Evolutionary conservation across 2,888 invertebrate genomes (phyloP).

Genomic region (Agrotis exclamationis): DNA sequence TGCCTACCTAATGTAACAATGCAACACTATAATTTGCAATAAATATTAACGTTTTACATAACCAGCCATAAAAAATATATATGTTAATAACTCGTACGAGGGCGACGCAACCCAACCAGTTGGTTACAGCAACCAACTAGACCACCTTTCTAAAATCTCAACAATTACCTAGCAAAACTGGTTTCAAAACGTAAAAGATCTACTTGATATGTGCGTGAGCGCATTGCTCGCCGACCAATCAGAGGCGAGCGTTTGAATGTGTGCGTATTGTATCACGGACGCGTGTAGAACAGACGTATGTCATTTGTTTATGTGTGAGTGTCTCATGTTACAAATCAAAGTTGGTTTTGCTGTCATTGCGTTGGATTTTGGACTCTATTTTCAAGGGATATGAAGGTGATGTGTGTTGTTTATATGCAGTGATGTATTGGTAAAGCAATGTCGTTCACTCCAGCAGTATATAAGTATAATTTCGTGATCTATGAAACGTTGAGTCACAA

Average conservation of each 20-base stretch:
- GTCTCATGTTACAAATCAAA: conserved; percentile 54
- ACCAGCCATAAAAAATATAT: conserved; percentile 66
- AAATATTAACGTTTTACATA: conserved; percentile 71
- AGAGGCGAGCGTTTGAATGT: conserved; percentile 53
- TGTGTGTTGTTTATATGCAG: conserved; percentile 10
- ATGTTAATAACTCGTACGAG: conserved; percentile 65
- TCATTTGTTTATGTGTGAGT: conserved; percentile 54
- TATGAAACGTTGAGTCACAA: conserved; percentile 76
- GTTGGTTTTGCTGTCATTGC: conserved; percentile 33
- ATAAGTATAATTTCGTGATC: conserved; percentile 78
- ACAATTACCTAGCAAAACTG: conserved; percentile 83
- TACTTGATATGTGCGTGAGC: conserved; percentile 76
- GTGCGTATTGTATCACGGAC: conserved; percentile 67
- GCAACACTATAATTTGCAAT: conserved; percentile 60
- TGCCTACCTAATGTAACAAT: conserved; percentile 44
- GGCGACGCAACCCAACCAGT: conserved; percentile 70
- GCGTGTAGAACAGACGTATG: conserved; percentile 56
- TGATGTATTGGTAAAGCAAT: conserved; percentile 66
- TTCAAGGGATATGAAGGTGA: conserved; percentile 14
- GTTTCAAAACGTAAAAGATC: conserved; percentile 83
- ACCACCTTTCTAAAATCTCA: conserved; percentile 90
- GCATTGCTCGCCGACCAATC: conserved; percentile 75
- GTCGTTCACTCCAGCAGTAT: conserved; percentile 76
- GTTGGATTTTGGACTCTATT: conserved; percentile 70
- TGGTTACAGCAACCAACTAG: conserved; percentile 76